Percentiles rank a stretch among this genome's conserved stretches.
Conservation (phyloP, 2,888 invertebrate species). For the Alloplasta piceator region DNA sequence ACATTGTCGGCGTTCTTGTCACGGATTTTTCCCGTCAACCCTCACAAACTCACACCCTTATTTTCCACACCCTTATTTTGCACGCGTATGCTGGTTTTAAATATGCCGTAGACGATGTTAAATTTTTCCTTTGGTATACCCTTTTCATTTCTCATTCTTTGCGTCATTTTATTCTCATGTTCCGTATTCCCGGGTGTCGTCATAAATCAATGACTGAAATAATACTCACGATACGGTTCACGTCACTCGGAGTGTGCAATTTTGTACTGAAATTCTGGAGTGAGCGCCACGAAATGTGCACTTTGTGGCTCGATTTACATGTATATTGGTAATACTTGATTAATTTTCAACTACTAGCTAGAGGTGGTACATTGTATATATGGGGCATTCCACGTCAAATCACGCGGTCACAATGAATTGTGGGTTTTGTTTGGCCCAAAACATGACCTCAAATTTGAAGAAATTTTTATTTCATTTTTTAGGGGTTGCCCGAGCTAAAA, state of each 20-base stretch:
- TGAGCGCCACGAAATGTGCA: conserved; percentile 11
- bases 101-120: no score
- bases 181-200: conserved; percentile 9
- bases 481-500: no score
- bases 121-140: not conserved
- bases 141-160: conserved; percentile 1
- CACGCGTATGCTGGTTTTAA: not conserved
- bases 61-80: not conserved
- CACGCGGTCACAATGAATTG: no score
- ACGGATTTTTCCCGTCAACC: not conserved
- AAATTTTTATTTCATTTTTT: no score
- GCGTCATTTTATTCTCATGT: not conserved
- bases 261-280: conserved; percentile 48
- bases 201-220: conserved; percentile 28
- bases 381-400: no score
- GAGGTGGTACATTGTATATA: conserved; percentile 13
- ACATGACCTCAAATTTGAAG: no score
- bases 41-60: not conserved
- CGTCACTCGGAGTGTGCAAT: conserved; percentile 45
- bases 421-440: no score
- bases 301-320: conserved; percentile 2
- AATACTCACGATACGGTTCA: conserved; percentile 54
- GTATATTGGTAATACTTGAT: conserved; percentile 39
- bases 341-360: conserved; percentile 51
- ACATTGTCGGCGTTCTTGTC: not conserved